These are phyloP conservation scores for Phylloscopus trochilus DNA, from an alignment of 2,113 vertebrate species.

Conservation along the genomic window DNA sequence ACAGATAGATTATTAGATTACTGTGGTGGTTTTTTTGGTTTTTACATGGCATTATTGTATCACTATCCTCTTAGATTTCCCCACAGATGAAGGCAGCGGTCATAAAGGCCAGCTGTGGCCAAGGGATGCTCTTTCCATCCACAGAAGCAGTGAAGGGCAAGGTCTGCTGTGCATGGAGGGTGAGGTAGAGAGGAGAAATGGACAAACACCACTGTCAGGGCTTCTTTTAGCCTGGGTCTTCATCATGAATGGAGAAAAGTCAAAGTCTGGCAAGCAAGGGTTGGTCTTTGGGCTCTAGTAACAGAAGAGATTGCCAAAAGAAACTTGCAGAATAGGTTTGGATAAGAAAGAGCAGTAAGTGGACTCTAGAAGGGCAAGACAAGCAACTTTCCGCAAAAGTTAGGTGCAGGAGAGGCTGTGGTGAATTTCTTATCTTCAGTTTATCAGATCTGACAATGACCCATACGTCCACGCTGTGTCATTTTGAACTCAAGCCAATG, in stretches of 20 bases:
- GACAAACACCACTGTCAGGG: background rate
- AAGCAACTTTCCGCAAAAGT: background rate
- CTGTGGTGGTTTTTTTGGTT: fast-evolving
- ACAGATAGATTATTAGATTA: background rate
- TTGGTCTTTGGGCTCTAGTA: background rate
- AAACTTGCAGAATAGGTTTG: background rate
- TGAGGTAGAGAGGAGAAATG: background rate
- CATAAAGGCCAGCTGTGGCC: background rate
- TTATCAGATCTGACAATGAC: background rate
- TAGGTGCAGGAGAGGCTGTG: background rate
- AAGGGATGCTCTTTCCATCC: background rate
- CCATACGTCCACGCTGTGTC: background rate
- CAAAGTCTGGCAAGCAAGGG: background rate
- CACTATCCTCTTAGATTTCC: background rate
- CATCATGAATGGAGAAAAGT: background rate
- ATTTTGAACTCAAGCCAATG: background rate
- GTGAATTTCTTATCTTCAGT: background rate
- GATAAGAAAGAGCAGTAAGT: background rate
- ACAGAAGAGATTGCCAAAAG: background rate
- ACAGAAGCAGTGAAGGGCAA: background rate
- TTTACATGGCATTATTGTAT: background rate
- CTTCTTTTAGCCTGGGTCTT: background rate
- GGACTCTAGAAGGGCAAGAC: background rate
- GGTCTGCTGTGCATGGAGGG: background rate
- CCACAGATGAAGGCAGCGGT: background rate